Base-by-base conservation (phyloP, 1,140 invertebrate genomes). In the Drosophila lowei region DNA sequence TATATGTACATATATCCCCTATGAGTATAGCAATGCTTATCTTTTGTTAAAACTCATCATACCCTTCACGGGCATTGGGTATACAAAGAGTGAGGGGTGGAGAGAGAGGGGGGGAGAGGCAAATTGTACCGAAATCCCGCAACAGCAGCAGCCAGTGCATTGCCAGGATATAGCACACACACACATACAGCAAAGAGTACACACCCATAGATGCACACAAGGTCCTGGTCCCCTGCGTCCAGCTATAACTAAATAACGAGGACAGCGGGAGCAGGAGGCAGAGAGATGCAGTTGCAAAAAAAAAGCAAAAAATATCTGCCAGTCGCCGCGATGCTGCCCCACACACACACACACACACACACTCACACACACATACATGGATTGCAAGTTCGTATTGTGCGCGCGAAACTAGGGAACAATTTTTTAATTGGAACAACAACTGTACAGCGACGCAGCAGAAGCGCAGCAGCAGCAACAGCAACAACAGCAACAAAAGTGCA, bases 401-500 rank as follows among this genome's bases (percentile, higher is more conserved):
- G 81, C 84, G 84, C 79, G 79, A 88, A 86, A 89, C 84, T 89
- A 89, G 84, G 79, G 79, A 84, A 89, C 79, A 72, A 65, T 65
- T 89, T 81, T 79, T 88, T 88, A 88, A 88, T 88, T 88, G 84
- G 84, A 88, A 88, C 83, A 86, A 85, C 81, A 86, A 88, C 84
- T 89, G 84, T 88, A 89, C 84, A 89, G 77, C 23, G 23, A 25
- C 23, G 23, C 23, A 6, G 23, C 23, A 25, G 23, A 25, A 25
- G 23, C 23, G 23, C 23, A 25, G 23, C 23, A 25, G 23, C 23
- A 6, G 23, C 23, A 25, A 84, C 84, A 89, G 73, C 44, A 63
- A 34, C 65, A 64, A 48, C 71, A 67, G 49, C 64, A 74, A 75
- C 77, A 70, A 79, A 71, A 81, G 58, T 73, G 73, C 74, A 83